phyloP scores from a whole-genome alignment of 2,113 vertebrate species.

The Aptenodytes patagonicus region DNA sequence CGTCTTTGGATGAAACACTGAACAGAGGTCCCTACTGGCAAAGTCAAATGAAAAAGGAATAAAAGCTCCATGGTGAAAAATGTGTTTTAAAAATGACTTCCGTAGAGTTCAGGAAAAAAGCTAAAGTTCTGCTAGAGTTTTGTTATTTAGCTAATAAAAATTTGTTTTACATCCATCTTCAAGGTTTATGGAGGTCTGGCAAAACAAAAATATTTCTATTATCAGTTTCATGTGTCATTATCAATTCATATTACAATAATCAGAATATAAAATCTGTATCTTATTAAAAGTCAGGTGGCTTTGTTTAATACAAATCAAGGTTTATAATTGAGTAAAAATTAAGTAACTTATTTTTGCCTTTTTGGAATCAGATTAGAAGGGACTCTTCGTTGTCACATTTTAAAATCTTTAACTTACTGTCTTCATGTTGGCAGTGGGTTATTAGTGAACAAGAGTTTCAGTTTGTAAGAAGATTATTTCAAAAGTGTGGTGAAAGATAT shows the following conservation, averaged over 20 bases:
- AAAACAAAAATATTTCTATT: not conserved
- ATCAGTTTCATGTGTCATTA: not conserved
- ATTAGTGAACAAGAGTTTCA: not conserved
- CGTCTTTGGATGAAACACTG: constrained; percentile 27
- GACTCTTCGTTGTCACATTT: not conserved
- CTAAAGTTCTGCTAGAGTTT: not conserved
- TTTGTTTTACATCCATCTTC: not conserved
- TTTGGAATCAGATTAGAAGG: not conserved
- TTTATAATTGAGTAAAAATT: not conserved
- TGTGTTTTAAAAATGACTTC: not conserved
- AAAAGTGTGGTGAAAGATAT: not conserved
- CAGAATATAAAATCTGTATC: not conserved
- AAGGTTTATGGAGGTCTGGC: not conserved
- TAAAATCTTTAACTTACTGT: not conserved
- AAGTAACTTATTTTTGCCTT: not conserved
- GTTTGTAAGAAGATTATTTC: not conserved
- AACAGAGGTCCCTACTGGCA: constrained; percentile 49
- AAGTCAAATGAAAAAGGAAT: constrained; percentile 55
- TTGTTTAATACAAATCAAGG: not conserved
- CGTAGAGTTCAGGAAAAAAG: not conserved
- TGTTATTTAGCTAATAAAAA: not conserved
- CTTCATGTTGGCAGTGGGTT: not conserved
- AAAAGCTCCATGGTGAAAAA: not conserved
- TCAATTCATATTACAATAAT: not conserved
- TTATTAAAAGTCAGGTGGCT: not conserved